Conservation (phyloP, 2,797 vertebrate genomes). For the Lerista edwardsae region DNA sequence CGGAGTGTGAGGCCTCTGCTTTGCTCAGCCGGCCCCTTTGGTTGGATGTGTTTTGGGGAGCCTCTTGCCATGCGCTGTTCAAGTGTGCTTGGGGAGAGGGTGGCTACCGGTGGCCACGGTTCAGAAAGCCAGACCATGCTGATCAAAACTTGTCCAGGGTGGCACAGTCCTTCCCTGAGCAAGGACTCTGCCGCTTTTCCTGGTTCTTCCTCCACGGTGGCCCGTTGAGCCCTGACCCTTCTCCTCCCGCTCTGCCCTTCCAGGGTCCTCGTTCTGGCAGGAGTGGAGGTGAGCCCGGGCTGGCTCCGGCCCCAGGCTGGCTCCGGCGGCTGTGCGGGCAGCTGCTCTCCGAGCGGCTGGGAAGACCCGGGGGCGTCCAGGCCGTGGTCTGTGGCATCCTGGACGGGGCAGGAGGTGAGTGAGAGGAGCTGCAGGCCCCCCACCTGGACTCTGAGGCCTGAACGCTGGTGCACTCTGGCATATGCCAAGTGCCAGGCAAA, state of each 20-base stretch:
- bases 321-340: conserved; percentile 88
- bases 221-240: accelerated
- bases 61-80: background rate
- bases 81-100: no score
- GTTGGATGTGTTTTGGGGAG: background rate
- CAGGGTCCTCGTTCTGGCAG: conserved; percentile 39
- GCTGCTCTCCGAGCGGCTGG: conserved; percentile 89
- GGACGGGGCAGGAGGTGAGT: conserved; percentile 87
- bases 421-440: background rate
- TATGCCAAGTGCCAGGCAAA: background rate
- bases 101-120: no score
- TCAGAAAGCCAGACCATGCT: no score
- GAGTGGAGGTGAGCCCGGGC: conserved; percentile 41
- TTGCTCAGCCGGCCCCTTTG: background rate
- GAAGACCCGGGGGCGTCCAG: conserved; percentile 87
- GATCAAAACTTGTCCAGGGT: no score
- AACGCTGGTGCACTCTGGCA: background rate
- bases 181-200: no score
- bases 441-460: background rate
- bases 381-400: conserved; percentile 89
- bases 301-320: conserved; percentile 81
- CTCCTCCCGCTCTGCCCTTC: accelerated
- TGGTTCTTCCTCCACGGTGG: background rate
- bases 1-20: background rate
- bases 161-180: no score